These are phyloP conservation scores for Athrips mouffetella DNA, from an alignment of 2,888 invertebrate genomes.

Conservation along the genomic window DNA sequence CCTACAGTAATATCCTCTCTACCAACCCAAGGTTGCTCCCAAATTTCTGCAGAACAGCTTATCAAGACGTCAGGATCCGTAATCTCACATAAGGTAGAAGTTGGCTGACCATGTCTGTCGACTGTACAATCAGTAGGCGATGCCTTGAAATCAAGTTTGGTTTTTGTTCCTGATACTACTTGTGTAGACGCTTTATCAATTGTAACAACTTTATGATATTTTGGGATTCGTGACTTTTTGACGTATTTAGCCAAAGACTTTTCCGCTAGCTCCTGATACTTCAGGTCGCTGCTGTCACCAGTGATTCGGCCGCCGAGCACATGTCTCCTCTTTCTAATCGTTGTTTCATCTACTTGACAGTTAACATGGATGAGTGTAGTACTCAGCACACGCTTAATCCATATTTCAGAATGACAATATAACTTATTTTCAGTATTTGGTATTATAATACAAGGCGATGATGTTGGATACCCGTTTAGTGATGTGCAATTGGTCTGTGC, in stretches of 20 bases:
- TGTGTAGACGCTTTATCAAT: slow-evolving; percentile 54
- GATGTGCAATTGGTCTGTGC: slow-evolving; percentile 50
- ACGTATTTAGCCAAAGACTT: slow-evolving; percentile 31
- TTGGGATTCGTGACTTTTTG: slow-evolving; percentile 13
- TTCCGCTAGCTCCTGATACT: slow-evolving; percentile 28
- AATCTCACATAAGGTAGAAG: neutral
- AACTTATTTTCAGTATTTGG: neutral
- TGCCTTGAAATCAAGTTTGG: slow-evolving; percentile 52
- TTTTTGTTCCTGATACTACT: slow-evolving; percentile 65
- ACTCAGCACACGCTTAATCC: slow-evolving; percentile 12
- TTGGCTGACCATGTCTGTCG: slow-evolving; percentile 5
- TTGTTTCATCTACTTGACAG: slow-evolving; percentile 25
- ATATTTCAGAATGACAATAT: neutral
- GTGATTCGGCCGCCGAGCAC: slow-evolving; percentile 18
- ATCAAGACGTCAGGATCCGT: slow-evolving; percentile 4
- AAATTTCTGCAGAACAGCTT: slow-evolving; percentile 34
- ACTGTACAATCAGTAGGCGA: slow-evolving; percentile 18
- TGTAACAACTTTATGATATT: slow-evolving; percentile 32
- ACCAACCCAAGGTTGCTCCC: slow-evolving; percentile 25
- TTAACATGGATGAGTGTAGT: slow-evolving; percentile 31
- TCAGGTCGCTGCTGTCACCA: slow-evolving; percentile 27
- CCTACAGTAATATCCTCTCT: slow-evolving; percentile 24
- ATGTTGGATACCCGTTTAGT: slow-evolving; percentile 14
- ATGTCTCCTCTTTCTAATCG: slow-evolving; percentile 21
- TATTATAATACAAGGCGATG: neutral